Conservation (phyloP, 2,797 vertebrate species). For the Myiotriccus ornatus region DNA sequence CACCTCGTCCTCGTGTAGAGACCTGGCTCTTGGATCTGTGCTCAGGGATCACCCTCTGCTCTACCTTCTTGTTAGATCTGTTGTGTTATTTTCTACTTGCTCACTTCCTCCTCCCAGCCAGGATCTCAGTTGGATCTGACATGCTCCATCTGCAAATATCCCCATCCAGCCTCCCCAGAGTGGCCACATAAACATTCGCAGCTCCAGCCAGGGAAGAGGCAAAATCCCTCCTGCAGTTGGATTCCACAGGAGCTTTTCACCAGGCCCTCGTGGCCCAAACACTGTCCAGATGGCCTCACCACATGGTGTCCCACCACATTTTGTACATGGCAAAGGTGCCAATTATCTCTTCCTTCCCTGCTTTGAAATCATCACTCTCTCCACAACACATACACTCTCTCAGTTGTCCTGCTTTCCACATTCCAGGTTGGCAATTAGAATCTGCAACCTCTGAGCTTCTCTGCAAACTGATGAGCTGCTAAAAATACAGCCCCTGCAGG, state of each 20-base stretch:
- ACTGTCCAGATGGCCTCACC: constrained; percentile 33
- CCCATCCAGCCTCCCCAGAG: background rate
- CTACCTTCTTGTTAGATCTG: background rate
- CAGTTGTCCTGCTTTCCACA: constrained; percentile 51
- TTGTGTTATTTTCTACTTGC: background rate
- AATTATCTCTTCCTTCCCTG: background rate
- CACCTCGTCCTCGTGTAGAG: background rate
- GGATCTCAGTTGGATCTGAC: background rate
- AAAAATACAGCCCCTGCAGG: constrained; percentile 79
- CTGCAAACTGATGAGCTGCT: constrained; percentile 74
- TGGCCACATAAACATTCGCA: background rate
- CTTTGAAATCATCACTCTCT: background rate
- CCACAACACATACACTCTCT: background rate
- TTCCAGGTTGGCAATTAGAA: constrained; percentile 72
- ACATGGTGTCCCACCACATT: background rate
- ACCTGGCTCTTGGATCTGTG: background rate
- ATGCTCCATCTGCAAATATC: background rate
- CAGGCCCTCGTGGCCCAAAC: background rate
- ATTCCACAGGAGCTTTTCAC: background rate
- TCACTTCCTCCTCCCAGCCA: constrained; percentile 4
- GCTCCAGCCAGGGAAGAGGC: background rate
- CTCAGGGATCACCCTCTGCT: background rate
- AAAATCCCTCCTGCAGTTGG: background rate
- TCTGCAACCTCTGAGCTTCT: constrained; percentile 71
- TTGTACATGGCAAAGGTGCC: background rate